These are phyloP conservation scores for Epinotia nisella DNA, from an alignment of 2,888 invertebrate species.

Conservation along the genomic window DNA sequence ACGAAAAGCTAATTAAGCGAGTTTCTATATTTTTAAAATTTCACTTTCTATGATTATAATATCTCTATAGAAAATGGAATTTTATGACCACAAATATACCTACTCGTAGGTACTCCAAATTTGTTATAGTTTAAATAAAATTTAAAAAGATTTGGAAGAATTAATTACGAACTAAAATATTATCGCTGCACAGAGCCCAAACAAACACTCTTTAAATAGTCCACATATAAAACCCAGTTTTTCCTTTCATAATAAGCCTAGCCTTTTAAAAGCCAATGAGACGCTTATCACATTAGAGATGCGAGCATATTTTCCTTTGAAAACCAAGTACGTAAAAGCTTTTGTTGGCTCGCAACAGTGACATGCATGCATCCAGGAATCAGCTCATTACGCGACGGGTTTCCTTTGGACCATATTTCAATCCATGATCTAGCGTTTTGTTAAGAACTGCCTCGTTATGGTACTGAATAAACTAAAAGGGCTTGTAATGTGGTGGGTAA, in stretches of 20 bases:
- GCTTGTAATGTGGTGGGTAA: not conserved
- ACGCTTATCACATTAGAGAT: constrained; percentile 30
- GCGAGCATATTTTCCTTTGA: constrained; percentile 25
- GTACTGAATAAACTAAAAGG: constrained; percentile 14
- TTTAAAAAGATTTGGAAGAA: too few species aligned
- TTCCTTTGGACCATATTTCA: constrained; percentile 41
- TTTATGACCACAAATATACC: too few species aligned
- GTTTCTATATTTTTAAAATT: too few species aligned
- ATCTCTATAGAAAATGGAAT: too few species aligned
- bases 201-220: not conserved
- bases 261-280: constrained; percentile 31
- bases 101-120: too few species aligned
- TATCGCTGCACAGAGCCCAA: too few species aligned
- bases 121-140: too few species aligned
- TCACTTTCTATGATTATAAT: too few species aligned
- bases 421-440: constrained; percentile 41
- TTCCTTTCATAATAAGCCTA: constrained; percentile 9
- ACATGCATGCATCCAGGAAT: constrained; percentile 37
- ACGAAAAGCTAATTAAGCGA: too few species aligned
- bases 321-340: constrained; percentile 22
- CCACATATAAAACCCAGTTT: not conserved
- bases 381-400: constrained; percentile 38
- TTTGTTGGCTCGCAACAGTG: constrained; percentile 32
- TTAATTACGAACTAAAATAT: too few species aligned
- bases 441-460: constrained; percentile 40